Evolutionary conservation across 2,113 vertebrate species (phyloP), one percentile per base, ranked within the genome.

Genomic region (Tympanuchus pallidicinctus): DNA sequence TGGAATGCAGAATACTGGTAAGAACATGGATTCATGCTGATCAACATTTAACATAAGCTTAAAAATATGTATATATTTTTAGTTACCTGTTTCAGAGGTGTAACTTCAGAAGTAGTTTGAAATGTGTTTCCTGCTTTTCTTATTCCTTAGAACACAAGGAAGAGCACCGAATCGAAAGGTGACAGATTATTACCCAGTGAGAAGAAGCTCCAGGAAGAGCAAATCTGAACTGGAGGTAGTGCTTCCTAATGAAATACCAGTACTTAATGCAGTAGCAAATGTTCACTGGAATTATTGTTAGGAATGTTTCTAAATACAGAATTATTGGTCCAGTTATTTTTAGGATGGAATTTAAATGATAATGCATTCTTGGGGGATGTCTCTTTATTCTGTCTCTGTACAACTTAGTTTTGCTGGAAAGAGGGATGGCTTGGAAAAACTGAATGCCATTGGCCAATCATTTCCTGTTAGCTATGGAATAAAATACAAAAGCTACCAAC

Each of bases 161-260:
- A 98, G 98, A 97, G 73, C 96, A 18, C 98, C 98, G 89, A 99
- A 99, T 94, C 98, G 98, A 85, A 99, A 99, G 92, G 98, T 99
- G 87, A 99, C 99, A 8, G 99, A 99, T 90, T 99, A 99, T 97
- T 99, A 97, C 84, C 99, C 99, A 1, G 98, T 99, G 34, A 98
- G 99, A 89, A 97, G 98, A 91, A 99, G 99, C 93, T 98, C 98
- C 90, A 97, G 99, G 92, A 99, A 99, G 97, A 99, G 98, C 61
- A 98, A 98, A 95, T 97, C 97, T 8, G 99, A 99, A 88, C 72
- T 99, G 48, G 98, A 99, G 99, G 99, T 99, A 88, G 40, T 18
- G 65, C 27, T 65, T 75, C 63, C 59, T 69, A 5, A 84, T 75
- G 22, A 59, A 66, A 20, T 60, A 8, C 25, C 5, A 1, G 34